phyloP scores from a whole-genome alignment of 2,113 vertebrate species.

The Sapayoa aenigma region DNA sequence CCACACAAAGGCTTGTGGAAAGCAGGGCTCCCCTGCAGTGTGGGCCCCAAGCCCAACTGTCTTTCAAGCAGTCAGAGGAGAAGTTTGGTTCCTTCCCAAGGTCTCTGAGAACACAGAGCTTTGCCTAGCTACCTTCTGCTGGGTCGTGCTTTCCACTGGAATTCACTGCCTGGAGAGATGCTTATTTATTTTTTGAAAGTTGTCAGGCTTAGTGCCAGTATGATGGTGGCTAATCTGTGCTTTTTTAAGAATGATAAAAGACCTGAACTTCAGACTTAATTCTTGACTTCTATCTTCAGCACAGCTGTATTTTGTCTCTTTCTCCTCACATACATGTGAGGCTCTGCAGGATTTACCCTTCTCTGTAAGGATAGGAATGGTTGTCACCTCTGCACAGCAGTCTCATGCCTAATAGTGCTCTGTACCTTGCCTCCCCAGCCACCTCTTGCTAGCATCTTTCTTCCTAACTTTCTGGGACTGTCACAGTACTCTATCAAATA shows the following conservation, averaged over 20 bases:
- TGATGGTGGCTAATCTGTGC: not conserved
- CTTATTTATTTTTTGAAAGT: conserved; percentile 15
- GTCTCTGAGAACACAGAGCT: not conserved
- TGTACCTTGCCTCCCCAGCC: not conserved
- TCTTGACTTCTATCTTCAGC: not conserved
- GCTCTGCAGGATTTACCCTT: not conserved
- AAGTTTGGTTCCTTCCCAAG: not conserved
- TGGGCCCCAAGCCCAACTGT: conserved; percentile 9
- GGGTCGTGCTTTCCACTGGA: conserved; percentile 11
- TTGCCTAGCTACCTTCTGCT: conserved; percentile 25
- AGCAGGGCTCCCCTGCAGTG: not conserved
- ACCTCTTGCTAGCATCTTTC: not conserved
- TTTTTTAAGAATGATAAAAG: not conserved
- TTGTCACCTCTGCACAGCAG: not conserved
- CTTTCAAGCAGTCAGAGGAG: conserved; percentile 7
- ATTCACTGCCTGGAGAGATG: not conserved
- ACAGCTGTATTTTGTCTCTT: not conserved
- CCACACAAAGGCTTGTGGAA: not conserved
- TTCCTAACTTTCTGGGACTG: not conserved
- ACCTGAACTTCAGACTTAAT: not conserved
- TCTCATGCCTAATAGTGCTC: not conserved
- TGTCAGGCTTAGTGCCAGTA: conserved; percentile 14
- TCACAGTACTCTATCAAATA: not conserved
- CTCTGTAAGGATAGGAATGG: not conserved
- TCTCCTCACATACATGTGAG: not conserved